Percentiles rank a stretch among this genome's conserved stretches.
These are phyloP conservation scores for Xiphophorus hellerii DNA, from an alignment of 2,113 vertebrate species.

Conservation along the genomic window DNA sequence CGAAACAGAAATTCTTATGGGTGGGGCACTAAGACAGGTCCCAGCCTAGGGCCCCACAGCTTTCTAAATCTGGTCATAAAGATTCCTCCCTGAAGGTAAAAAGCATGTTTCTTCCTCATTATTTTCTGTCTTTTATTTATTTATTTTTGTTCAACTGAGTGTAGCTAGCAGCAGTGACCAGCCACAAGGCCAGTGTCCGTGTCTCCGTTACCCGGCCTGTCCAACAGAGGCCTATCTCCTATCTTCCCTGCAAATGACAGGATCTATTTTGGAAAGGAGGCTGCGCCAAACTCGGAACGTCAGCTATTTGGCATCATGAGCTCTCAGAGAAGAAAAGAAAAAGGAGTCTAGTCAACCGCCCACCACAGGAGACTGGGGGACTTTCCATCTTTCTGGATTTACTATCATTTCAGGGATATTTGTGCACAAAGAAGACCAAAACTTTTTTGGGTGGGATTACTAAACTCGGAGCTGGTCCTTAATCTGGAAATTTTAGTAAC, in stretches of 20 bases:
- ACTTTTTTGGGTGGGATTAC: conserved; percentile 28
- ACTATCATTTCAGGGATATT: conserved; percentile 65
- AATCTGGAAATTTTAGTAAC: conserved; percentile 21
- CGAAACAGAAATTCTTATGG: too few relatives aligned
- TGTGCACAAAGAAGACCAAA: conserved; percentile 31
- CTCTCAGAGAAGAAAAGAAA: conserved; percentile 70
- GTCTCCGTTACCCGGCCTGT: conserved; percentile 16
- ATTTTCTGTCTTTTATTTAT: too few relatives aligned
- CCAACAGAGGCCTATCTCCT: conserved; percentile 65
- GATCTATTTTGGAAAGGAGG: conserved; percentile 92
- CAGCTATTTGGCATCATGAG: conserved; percentile 79
- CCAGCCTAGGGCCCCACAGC: too few relatives aligned
- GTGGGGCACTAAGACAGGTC: too few relatives aligned
- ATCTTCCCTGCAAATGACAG: conserved; percentile 80
- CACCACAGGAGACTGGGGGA: conserved; percentile 71
- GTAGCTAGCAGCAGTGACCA: conserved; percentile 24
- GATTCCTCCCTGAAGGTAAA: too few relatives aligned
- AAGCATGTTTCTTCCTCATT: too few relatives aligned
- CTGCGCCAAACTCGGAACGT: conserved; percentile 78
- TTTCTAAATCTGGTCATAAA: too few relatives aligned
- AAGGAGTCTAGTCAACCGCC: conserved; percentile 66
- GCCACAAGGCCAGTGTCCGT: conserved; percentile 17
- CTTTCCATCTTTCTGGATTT: conserved; percentile 73
- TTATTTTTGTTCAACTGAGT: background rate
- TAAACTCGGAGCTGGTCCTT: conserved; percentile 27